A percentile compares a stretch with the other conserved stretches of the same genome.
Conservation (phyloP, 2,797 vertebrate genomes). For the Psittacula derbiana region DNA sequence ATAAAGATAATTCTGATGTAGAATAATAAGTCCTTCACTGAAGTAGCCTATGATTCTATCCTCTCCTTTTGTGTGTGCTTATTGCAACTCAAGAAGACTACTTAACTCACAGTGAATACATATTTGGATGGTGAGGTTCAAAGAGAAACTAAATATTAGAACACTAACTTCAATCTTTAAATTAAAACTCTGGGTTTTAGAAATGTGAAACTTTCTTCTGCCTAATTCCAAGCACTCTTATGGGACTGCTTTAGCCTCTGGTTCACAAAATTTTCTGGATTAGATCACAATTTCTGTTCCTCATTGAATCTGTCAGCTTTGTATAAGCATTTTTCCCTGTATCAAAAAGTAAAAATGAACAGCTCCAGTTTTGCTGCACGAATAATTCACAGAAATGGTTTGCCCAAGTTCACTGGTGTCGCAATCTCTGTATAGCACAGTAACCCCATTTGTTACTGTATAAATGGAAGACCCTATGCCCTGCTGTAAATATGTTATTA, state of each 20-base stretch:
- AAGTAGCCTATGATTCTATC: not conserved
- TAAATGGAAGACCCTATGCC: not conserved
- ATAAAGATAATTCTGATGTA: conserved; percentile 31
- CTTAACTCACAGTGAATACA: not conserved
- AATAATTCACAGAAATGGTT: not conserved
- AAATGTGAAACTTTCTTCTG: not conserved
- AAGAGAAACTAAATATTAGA: conserved; percentile 10
- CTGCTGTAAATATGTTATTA: not conserved
- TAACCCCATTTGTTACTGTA: not conserved
- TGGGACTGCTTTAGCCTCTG: not conserved
- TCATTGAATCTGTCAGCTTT: not conserved
- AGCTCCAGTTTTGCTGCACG: not conserved
- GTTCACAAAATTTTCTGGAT: not conserved
- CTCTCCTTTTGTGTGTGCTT: not conserved
- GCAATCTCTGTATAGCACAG: not conserved
- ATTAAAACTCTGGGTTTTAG: not conserved
- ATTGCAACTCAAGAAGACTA: not conserved
- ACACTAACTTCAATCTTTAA: not conserved
- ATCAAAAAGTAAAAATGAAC: not conserved
- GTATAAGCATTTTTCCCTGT: not conserved
- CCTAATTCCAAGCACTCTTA: not conserved
- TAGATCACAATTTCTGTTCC: not conserved
- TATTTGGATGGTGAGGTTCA: not conserved
- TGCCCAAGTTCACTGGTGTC: not conserved
- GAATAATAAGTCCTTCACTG: not conserved